Evolutionary conservation across 92 coral and sea anemone genomes (phyloP).

Genomic region (Isaurus tuberculatus): DNA sequence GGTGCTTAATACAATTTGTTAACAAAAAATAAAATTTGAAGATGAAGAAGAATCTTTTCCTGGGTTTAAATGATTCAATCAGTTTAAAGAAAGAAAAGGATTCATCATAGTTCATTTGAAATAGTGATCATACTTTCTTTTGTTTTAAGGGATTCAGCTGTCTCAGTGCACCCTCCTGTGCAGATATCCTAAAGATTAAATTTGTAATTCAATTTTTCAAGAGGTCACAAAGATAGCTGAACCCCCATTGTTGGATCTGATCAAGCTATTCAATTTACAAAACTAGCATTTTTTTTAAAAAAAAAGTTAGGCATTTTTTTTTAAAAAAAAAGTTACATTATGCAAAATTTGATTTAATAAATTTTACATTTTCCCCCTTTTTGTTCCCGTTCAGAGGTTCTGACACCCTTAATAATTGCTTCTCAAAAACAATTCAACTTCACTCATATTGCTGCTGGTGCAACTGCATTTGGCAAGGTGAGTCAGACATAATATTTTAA

Average conservation of each 20-base stretch:
- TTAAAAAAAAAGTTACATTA: background rate
- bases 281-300: background rate
- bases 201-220: too few species aligned
- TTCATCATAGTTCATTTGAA: too few species aligned
- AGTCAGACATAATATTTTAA: background rate
- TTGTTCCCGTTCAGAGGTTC: constrained; percentile 76
- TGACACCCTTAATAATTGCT: constrained; percentile 89
- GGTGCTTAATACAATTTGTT: too few species aligned
- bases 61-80: too few species aligned
- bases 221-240: too few species aligned
- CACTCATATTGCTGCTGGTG: constrained; percentile 86
- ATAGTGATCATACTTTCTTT: too few species aligned
- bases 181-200: too few species aligned
- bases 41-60: too few species aligned
- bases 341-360: background rate
- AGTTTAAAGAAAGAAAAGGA: too few species aligned
- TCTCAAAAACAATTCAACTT: constrained; percentile 93
- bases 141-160: too few species aligned
- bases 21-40: too few species aligned
- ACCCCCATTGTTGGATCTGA: background rate
- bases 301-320: background rate
- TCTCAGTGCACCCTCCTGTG: too few species aligned
- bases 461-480: constrained; percentile 98
- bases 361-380: background rate
- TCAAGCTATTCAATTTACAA: background rate